These are phyloP conservation scores for Corythucha ciliata DNA, from an alignment of 2,888 invertebrate genomes.

Conservation along the genomic window DNA sequence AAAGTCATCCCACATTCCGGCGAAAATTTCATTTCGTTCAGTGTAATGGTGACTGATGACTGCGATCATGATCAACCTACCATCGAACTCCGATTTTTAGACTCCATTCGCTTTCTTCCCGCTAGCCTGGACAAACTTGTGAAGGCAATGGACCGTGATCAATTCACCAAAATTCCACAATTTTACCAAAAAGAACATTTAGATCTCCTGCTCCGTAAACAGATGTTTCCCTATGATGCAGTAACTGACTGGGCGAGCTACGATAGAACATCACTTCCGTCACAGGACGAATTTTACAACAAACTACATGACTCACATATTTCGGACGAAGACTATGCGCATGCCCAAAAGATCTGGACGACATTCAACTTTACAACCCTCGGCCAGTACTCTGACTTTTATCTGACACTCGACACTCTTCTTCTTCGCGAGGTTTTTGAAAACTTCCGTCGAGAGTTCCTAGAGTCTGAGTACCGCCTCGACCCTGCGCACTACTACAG, in stretches of 20 bases:
- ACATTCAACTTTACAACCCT: constrained; percentile 37
- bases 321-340: constrained; percentile 37
- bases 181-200: no score
- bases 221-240: constrained; percentile 33
- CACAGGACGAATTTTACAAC: constrained; percentile 34
- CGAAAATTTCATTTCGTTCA: constrained; percentile 11
- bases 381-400: constrained; percentile 37
- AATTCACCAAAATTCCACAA: constrained; percentile 14
- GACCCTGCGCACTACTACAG: constrained; percentile 25
- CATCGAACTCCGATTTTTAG: constrained; percentile 2
- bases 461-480: constrained; percentile 11
- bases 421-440: constrained; percentile 28
- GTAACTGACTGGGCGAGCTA: constrained; percentile 23
- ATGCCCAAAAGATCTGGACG: constrained; percentile 39
- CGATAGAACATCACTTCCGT: constrained; percentile 32
- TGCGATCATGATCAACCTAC: no score
- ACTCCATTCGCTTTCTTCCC: constrained; percentile 5
- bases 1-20: constrained; percentile 9
- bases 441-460: constrained; percentile 25
- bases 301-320: constrained; percentile 32
- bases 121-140: constrained; percentile 3
- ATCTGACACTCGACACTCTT: constrained; percentile 22
- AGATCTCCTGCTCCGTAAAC: constrained; percentile 25
- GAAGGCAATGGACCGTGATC: not conserved
- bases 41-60: not conserved